These are phyloP conservation scores for Trachelipus rathkii DNA, from an alignment of 1,140 invertebrate species.

Conservation along the genomic window DNA sequence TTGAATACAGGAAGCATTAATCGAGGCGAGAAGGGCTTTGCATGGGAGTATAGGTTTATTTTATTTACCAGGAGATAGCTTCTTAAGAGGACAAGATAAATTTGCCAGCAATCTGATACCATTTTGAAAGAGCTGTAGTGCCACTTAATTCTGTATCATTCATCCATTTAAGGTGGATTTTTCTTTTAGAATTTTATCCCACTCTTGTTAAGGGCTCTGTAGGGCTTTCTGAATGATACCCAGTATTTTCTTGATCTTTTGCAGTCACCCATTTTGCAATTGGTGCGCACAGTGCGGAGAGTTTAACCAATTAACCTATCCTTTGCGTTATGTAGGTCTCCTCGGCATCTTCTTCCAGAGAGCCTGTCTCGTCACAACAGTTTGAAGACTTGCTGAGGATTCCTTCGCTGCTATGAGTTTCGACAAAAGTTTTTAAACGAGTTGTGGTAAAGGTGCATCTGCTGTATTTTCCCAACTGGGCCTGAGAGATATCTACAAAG, in stretches of 20 bases:
- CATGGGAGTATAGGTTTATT: constrained; percentile 21
- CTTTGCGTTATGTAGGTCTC: background rate
- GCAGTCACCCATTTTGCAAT: too few species aligned
- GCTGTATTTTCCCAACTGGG: background rate
- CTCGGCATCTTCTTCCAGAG: background rate
- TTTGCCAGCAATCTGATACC: too few species aligned
- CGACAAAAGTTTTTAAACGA: too few species aligned
- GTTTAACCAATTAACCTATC: too few species aligned
- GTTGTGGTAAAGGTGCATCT: background rate
- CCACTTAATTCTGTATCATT: too few species aligned
- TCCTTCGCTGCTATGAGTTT: background rate
- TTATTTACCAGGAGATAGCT: constrained; percentile 25
- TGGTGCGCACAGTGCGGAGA: too few species aligned
- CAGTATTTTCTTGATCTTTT: too few species aligned
- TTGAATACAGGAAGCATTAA: constrained; percentile 3
- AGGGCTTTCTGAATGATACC: too few species aligned
- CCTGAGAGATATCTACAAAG: background rate
- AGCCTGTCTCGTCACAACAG: background rate
- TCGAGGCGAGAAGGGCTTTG: constrained; percentile 24
- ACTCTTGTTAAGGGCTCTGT: too few species aligned
- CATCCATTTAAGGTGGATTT: background rate
- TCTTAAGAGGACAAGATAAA: constrained; percentile 29
- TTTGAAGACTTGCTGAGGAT: background rate
- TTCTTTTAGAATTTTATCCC: too few species aligned
- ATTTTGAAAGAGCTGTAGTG: too few species aligned